Evolutionary conservation across 64 coral and sea anemone species (phyloP).

Genomic region (Astreopora myriophthalma): DNA sequence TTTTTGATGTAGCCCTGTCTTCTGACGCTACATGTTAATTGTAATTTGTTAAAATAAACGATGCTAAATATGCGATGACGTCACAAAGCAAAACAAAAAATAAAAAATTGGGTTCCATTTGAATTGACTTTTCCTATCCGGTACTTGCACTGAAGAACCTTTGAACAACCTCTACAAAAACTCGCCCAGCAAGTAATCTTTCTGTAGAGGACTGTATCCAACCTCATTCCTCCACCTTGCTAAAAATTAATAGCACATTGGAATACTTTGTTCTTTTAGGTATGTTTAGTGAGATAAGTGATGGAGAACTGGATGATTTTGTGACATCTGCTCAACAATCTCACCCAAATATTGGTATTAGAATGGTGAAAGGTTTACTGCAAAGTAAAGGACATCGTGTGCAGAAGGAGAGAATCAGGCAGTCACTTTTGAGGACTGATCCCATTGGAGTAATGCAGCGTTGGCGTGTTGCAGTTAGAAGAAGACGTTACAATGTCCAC

Average conservation of each 20-base stretch:
- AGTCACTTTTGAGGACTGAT: conserved; percentile 15
- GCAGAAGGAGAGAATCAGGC: neutral
- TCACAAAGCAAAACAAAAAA: no score
- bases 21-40: neutral
- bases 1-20: neutral
- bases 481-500: no score
- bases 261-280: neutral
- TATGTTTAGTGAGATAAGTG: neutral
- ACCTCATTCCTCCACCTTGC: neutral
- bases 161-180: no score
- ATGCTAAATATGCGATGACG: no score
- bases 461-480: neutral
- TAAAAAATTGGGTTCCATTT: no score
- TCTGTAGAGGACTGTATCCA: no score
- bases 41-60: no score
- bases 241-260: neutral
- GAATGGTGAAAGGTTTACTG: neutral
- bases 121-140: no score
- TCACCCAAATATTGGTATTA: conserved; percentile 14
- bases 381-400: neutral
- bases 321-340: neutral
- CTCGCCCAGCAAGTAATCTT: no score
- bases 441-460: neutral
- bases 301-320: neutral
- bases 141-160: no score